Evolutionary conservation across 2,113 vertebrate species (phyloP), one percentile per base, ranked within the genome.

Genomic region (Orthonyx spaldingii): DNA sequence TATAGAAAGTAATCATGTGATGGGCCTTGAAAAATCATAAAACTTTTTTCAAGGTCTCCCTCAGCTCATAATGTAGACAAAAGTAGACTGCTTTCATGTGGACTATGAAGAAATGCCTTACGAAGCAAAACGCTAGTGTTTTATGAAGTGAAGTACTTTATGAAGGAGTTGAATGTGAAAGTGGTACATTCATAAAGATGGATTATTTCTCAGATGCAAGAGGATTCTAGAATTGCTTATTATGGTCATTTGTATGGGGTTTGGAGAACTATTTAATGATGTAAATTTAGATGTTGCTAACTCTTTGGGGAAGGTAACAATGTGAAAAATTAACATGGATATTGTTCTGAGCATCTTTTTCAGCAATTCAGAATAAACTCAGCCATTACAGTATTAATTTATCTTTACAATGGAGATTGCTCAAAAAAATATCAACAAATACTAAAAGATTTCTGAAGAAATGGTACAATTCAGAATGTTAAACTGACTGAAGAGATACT

Each of bases 91-190:
- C 18, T 84, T 81, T 94, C 44, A 66, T 0, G 4, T n/a, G 47
- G 47, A 63, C 65, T 59, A 33, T 74, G 56, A 81, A 74, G 13
- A 93, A 87, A 87, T 17, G 27, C 8, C 85, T 87, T 71, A 64
- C 68, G 84, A 91, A 93, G 39, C 35, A 89, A 87, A 89, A 87
- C 33, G n/a, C 28, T 47, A 16, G 27, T 47, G 23, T 82, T 87
- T 94, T 82, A 85, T 35, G 47, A 78, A 61, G 47, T 69, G 22
- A 82, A 71, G 49, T 60, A 64, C 37, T 94, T 80, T 57, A 59
- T 75, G 69, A 77, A 81, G 33, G 28, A 78, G 19, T 44, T 6
- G 21, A 56, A 78, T 72, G 9, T n/a, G 53, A n/a, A 96, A 87
- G 22, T 30, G 12, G 12, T 85, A 14, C 26, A 15, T 70, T 71